Base-by-base conservation (phyloP, 2,797 vertebrate genomes). In the Parambassis ranga region DNA sequence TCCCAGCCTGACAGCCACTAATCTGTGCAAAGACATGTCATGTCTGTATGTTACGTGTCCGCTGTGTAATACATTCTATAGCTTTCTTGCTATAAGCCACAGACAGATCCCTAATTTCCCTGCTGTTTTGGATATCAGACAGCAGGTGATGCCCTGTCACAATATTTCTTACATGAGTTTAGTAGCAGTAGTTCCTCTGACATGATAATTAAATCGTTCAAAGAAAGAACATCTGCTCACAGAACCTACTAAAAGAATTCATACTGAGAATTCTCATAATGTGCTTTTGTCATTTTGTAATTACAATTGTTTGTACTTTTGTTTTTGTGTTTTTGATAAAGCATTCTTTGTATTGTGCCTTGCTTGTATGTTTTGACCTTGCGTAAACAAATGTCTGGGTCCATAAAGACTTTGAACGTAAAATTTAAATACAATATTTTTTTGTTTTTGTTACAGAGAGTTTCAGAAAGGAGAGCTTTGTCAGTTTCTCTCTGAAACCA, bases 391-490 rank as follows among this genome's bases (percentile, higher is more conserved):
- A 38, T 62, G 19, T 49, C 4, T 64, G 48, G 9, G 4, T 39
- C 26, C 42, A 47, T 24, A 63, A 41, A 36, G 15, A 51, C 1
- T n/a, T n/a, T n/a, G 47, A 52, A 55, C 7, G 14, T 14, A 33
- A 58, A 38, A 31, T 37, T 50, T 30, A 38, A 62, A 64, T 15
- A 26, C 11, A 53, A 53, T 39, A 0, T 42, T 1, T 4, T 5
- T 65, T 64, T 36, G 38, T 71, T 9, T 48, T 35, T 77, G 19
- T 83, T 83, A 71, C 75, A 93, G 93, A 93, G 73, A 92, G 87
- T 80, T 92, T 91, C 67, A 82, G 84, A 77, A 92, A 89, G 26
- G 90, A 92, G 27, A 85, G 81, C 56, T 83, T 82, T 84, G 91
- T 91, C 71, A 87, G 66, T 52, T 91, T 93, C 65, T 90, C 91